A percentile compares a stretch with the other conserved stretches of the same genome.
Conservation (phyloP, 2,113 vertebrate genomes). For the Corythornis vintsioides region DNA sequence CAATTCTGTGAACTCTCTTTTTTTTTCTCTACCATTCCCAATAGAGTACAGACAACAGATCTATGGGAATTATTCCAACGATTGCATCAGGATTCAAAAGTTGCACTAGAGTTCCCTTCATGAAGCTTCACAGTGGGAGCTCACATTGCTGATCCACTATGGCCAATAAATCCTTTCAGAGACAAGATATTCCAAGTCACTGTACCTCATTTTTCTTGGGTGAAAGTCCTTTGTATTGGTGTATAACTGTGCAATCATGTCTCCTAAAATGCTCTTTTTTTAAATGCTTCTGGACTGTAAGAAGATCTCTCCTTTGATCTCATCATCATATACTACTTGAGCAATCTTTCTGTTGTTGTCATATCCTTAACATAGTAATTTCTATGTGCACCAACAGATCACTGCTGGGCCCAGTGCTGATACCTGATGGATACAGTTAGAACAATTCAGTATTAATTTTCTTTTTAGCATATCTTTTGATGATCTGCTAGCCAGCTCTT, state of each 20-base stretch:
- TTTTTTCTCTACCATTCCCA: neutral
- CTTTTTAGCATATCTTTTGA: neutral
- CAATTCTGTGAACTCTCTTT: neutral
- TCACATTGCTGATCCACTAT: neutral
- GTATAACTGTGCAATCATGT: neutral
- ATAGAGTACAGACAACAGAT: conserved; percentile 39
- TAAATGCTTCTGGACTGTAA: neutral
- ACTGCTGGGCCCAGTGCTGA: neutral
- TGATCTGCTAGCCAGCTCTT: neutral
- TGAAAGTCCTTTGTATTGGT: neutral
- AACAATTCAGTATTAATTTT: neutral
- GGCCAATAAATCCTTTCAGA: neutral
- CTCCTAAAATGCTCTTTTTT: neutral
- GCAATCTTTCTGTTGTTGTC: neutral
- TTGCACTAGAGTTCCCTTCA: neutral
- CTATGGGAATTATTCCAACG: conserved; percentile 19
- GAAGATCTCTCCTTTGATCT: neutral
- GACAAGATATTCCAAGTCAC: neutral
- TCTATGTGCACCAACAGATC: neutral
- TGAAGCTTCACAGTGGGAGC: neutral
- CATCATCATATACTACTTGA: neutral
- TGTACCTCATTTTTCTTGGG: neutral
- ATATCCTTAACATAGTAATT: neutral
- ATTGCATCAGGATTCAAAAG: neutral
- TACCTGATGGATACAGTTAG: neutral